Evolutionary conservation across 2,113 vertebrate genomes (phyloP).

Genomic region (Glaucomys volans): DNA sequence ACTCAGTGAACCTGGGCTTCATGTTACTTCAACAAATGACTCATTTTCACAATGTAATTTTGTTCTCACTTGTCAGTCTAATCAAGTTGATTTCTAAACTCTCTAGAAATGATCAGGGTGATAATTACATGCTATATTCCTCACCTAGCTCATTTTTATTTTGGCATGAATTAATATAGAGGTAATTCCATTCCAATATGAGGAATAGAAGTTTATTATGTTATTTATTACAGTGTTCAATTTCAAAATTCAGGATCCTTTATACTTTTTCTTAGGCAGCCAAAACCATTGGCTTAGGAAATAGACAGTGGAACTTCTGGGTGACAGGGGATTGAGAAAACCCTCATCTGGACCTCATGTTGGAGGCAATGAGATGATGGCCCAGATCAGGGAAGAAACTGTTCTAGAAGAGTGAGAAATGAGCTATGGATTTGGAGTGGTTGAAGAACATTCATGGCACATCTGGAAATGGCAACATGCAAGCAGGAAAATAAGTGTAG

Average conservation of each 20-base stretch:
- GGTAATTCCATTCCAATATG: conserved; percentile 21
- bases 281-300: conserved; percentile 11
- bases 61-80: background rate
- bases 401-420: background rate
- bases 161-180: background rate
- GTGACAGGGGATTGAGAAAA: background rate
- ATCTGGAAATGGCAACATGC: background rate
- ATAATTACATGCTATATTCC: background rate
- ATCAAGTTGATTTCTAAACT: conserved; percentile 28
- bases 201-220: background rate
- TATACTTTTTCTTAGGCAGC: background rate
- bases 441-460: background rate
- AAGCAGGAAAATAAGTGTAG: background rate
- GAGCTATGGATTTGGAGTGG: background rate
- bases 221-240: background rate
- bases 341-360: background rate
- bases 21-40: background rate
- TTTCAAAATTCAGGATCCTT: conserved; percentile 19
- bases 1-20: background rate
- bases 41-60: background rate
- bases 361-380: background rate
- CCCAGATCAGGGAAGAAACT: background rate
- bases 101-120: background rate
- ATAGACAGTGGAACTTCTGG: background rate
- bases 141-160: background rate